Percentiles rank a stretch among this genome's conserved stretches.
These are phyloP conservation scores for Latrodectus hesperus DNA, from an alignment of 2,888 invertebrate genomes.

Conservation along the genomic window DNA sequence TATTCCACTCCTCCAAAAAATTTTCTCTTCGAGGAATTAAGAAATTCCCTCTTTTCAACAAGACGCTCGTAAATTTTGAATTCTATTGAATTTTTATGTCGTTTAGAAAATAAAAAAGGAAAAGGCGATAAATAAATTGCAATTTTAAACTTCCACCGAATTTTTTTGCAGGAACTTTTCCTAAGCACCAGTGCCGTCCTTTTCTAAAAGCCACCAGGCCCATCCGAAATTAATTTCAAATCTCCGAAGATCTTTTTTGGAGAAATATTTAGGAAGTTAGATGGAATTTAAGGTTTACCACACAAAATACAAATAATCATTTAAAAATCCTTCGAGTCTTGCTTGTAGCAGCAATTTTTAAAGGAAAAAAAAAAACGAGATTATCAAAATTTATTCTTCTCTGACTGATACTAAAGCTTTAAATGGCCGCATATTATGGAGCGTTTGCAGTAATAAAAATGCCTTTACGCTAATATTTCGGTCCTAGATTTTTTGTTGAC, in stretches of 20 bases:
- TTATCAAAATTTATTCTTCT: constrained; percentile 30
- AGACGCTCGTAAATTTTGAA: constrained; percentile 38
- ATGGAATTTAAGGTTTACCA: constrained; percentile 23
- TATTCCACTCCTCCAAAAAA: too few species aligned
- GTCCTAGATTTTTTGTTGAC: too few species aligned
- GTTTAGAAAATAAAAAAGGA: constrained; percentile 19
- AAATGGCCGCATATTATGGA: constrained; percentile 2
- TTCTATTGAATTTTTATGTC: constrained; percentile 38
- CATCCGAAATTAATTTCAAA: constrained; percentile 46
- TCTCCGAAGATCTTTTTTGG: not conserved
- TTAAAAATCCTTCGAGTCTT: constrained; percentile 24
- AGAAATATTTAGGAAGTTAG: constrained; percentile 24
- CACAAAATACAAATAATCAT: constrained; percentile 46
- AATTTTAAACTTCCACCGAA: constrained; percentile 20
- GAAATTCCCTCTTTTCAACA: constrained; percentile 11
- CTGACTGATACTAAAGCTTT: constrained; percentile 26
- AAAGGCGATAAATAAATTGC: constrained; percentile 47
- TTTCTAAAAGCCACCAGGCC: constrained; percentile 30
- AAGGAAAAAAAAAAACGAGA: constrained; percentile 1
- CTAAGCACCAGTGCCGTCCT: constrained; percentile 7
- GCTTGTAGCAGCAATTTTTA: not conserved
- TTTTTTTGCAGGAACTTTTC: constrained; percentile 24
- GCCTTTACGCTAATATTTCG: too few species aligned
- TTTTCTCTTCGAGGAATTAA: constrained; percentile 28
- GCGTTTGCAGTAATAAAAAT: too few species aligned